Percentiles rank a stretch among this genome's conserved stretches.
These are phyloP conservation scores for Salvelinus fontinalis DNA, from an alignment of 2,113 vertebrate species.

Conservation along the genomic window DNA sequence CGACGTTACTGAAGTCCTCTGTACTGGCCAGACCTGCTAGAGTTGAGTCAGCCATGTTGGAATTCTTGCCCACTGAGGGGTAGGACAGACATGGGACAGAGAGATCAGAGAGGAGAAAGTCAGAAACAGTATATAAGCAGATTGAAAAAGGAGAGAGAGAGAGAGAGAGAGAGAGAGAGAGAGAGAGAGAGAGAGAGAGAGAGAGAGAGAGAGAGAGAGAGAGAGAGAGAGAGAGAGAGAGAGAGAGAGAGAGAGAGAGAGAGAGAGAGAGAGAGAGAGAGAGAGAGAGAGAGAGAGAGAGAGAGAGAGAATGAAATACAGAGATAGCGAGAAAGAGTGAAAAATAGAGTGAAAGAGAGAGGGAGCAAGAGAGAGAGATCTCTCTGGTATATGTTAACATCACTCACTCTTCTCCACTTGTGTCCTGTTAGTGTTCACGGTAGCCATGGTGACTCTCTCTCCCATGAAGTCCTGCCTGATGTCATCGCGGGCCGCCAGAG, in stretches of 20 bases:
- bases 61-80: slow-evolving; percentile 69
- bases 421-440: slow-evolving; percentile 58
- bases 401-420: slow-evolving; percentile 67
- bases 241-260: too few relatives aligned
- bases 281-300: too few relatives aligned
- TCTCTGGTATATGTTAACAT: not conserved
- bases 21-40: slow-evolving; percentile 17
- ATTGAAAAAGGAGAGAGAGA: not conserved
- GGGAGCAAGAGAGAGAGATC: not conserved
- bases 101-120: not conserved
- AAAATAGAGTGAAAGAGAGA: not conserved
- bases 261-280: not conserved
- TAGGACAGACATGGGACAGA: not conserved
- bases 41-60: slow-evolving; percentile 17
- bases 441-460: slow-evolving; percentile 42
- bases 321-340: too few relatives aligned
- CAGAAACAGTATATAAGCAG: too few relatives aligned
- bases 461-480: slow-evolving; percentile 76
- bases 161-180: too few relatives aligned
- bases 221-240: not conserved
- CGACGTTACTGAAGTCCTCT: slow-evolving; percentile 40
- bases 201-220: too few relatives aligned
- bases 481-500: slow-evolving; percentile 77
- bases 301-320: too few relatives aligned
- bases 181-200: too few relatives aligned